Percentiles rank a stretch among this genome's conserved stretches.
These are phyloP conservation scores for Phataginus tricuspis DNA, from an alignment of 2,797 vertebrate species.

Conservation along the genomic window DNA sequence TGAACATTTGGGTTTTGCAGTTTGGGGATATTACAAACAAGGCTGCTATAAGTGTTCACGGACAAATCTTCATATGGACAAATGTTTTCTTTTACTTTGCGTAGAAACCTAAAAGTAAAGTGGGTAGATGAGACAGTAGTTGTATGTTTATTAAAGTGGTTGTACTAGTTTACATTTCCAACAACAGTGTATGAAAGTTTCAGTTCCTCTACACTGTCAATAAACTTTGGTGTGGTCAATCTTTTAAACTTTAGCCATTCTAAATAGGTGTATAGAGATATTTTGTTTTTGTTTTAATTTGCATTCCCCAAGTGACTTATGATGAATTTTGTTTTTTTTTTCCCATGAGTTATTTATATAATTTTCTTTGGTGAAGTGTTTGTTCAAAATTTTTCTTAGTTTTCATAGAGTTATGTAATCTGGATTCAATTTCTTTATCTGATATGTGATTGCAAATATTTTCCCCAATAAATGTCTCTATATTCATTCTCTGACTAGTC, in stretches of 20 bases:
- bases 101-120: neutral
- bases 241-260: neutral
- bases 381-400: neutral
- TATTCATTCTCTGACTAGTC: neutral
- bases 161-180: neutral
- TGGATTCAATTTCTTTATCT: neutral
- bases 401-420: neutral
- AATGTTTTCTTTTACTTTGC: neutral
- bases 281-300: neutral
- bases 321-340: neutral
- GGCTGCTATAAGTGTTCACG: neutral
- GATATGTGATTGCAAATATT: neutral
- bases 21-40: neutral
- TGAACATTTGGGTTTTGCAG: neutral
- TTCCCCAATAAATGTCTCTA: neutral
- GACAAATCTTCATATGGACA: neutral
- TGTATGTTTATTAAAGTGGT: neutral
- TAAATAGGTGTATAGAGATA: neutral
- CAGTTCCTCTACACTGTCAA: neutral
- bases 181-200: neutral
- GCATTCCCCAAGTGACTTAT: neutral
- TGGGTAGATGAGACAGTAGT: neutral
- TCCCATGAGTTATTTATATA: neutral
- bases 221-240: neutral
- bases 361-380: neutral